Percentiles rank a stretch among this genome's conserved stretches.
phyloP scores from a whole-genome alignment of 2,113 vertebrate genomes.

The Misgurnus mizolepis region DNA sequence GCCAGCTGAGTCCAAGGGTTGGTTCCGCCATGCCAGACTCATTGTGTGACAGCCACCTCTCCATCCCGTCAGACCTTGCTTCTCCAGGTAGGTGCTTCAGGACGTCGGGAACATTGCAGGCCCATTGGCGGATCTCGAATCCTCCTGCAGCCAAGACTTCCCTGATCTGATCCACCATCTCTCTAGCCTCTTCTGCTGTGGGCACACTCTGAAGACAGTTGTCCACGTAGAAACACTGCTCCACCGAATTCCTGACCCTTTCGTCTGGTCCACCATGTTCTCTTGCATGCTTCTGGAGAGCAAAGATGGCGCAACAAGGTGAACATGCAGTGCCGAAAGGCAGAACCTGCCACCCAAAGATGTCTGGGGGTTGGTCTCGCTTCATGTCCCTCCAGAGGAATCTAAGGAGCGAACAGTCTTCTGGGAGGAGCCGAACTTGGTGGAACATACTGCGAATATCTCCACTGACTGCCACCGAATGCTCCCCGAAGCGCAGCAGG shows the following conservation, averaged over 20 bases:
- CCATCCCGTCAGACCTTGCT: neutral
- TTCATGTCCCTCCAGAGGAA: no score
- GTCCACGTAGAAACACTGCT: neutral
- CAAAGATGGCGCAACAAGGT: no score
- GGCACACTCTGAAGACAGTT: slow-evolving; percentile 1
- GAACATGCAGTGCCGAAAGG: no score
- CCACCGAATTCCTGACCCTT: neutral
- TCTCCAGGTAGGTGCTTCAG: neutral
- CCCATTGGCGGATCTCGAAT: neutral
- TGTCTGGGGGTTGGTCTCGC: no score
- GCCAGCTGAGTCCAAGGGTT: slow-evolving; percentile 6
- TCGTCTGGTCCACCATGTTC: neutral
- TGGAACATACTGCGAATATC: no score
- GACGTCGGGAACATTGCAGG: neutral
- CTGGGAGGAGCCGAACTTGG: no score
- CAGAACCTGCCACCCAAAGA: neutral
- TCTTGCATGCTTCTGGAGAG: neutral
- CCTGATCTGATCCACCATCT: neutral
- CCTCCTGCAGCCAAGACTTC: neutral
- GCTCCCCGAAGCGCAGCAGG: no score
- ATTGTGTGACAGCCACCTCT: neutral
- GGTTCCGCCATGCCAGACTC: neutral
- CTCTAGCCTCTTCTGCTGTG: neutral
- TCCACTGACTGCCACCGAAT: no score
- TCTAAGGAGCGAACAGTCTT: no score